These are phyloP conservation scores for Nesidiocoris tenuis DNA, from an alignment of 2,888 invertebrate species.

Conservation along the genomic window DNA sequence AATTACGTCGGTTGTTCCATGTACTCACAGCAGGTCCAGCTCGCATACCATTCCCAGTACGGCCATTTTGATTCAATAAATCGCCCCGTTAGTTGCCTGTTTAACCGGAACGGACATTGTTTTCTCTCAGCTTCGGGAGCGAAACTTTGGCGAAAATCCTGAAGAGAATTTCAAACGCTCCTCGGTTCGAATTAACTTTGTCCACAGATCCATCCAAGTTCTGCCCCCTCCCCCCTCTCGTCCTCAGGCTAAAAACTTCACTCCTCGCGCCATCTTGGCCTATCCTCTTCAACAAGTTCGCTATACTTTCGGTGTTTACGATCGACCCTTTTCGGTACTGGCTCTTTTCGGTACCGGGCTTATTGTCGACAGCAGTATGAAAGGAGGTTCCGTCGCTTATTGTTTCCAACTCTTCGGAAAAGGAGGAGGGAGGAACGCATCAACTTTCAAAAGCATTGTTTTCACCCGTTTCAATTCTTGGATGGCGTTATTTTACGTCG, in stretches of 20 bases:
- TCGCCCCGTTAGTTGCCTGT: slow-evolving; percentile 41
- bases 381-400: slow-evolving; percentile 4
- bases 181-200: slow-evolving; percentile 36
- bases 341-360: slow-evolving; percentile 1
- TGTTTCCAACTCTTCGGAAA: slow-evolving; percentile 12
- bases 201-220: slow-evolving; percentile 32
- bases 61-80: slow-evolving; percentile 39
- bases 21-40: too few species aligned
- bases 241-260: background rate
- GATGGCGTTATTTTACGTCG: background rate
- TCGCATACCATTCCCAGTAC: background rate
- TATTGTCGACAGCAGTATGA: slow-evolving; percentile 1
- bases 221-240: slow-evolving; percentile 2
- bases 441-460: background rate
- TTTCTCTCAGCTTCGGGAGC: slow-evolving; percentile 32
- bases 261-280: slow-evolving; percentile 12
- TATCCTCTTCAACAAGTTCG: slow-evolving; percentile 9
- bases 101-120: slow-evolving; percentile 45
- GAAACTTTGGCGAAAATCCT: slow-evolving; percentile 30
- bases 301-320: slow-evolving; percentile 26
- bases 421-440: background rate
- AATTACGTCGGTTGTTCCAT: too few species aligned
- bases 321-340: slow-evolving; percentile 7
- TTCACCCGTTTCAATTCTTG: background rate
- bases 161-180: slow-evolving; percentile 40